Conservation (phyloP, 2,113 vertebrate species). For the Clarias magur region DNA sequence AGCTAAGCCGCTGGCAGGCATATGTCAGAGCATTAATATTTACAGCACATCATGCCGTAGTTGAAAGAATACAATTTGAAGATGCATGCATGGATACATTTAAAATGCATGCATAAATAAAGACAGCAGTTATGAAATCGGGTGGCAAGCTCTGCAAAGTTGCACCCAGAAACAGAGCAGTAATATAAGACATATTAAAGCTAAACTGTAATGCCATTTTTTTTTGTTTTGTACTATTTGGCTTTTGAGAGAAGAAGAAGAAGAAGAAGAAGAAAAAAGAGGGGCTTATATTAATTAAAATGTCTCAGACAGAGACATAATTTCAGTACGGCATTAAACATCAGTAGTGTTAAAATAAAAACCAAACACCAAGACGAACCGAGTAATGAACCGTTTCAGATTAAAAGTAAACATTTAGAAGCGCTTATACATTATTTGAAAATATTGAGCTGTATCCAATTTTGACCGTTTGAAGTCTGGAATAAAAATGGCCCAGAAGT, state of each 20-base stretch:
- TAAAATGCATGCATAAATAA: slow-evolving; percentile 59
- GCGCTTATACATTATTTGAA: slow-evolving; percentile 7
- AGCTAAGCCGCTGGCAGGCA: slow-evolving; percentile 48
- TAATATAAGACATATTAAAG: slow-evolving; percentile 10
- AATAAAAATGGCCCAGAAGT: slow-evolving; percentile 35
- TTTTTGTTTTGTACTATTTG: background rate
- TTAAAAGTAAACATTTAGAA: slow-evolving; percentile 27
- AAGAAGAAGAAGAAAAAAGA: background rate
- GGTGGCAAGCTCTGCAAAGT: slow-evolving; percentile 45
- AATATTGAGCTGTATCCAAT: slow-evolving; percentile 18
- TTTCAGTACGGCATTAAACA: slow-evolving; percentile 22
- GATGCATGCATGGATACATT: slow-evolving; percentile 53
- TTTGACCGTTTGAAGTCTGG: slow-evolving; percentile 24
- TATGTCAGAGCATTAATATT: slow-evolving; percentile 59
- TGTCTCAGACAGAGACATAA: slow-evolving; percentile 1
- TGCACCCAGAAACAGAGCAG: slow-evolving; percentile 32
- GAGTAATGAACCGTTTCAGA: background rate
- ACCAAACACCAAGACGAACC: background rate
- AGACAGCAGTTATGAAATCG: slow-evolving; percentile 49
- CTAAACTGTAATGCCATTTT: slow-evolving; percentile 13
- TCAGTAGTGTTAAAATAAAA: background rate
- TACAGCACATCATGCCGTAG: slow-evolving; percentile 54
- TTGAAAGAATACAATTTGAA: slow-evolving; percentile 54
- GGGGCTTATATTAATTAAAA: slow-evolving; percentile 8
- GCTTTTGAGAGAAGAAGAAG: background rate